These are phyloP conservation scores for Thunnus thynnus DNA, from an alignment of 2,113 vertebrate species.

Conservation along the genomic window DNA sequence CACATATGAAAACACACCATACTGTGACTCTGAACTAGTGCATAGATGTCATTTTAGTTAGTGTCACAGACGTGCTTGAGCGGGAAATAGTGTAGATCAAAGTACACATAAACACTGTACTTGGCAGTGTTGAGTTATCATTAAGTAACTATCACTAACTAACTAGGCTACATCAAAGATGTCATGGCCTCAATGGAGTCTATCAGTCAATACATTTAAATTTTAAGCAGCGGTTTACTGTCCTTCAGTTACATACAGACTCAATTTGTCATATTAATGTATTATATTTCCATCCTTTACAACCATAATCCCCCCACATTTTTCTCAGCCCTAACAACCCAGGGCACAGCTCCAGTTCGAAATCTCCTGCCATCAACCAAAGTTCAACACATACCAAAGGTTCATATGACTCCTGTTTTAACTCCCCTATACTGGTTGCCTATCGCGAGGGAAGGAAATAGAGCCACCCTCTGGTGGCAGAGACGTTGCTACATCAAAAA, in stretches of 20 bases:
- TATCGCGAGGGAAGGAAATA: background rate
- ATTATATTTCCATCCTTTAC: background rate
- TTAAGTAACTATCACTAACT: background rate
- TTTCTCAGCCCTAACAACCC: background rate
- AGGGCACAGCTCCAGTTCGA: background rate
- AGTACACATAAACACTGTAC: background rate
- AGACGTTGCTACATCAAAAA: background rate
- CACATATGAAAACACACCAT: slow-evolving; percentile 15
- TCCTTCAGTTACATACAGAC: background rate
- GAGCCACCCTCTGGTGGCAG: slow-evolving; percentile 4
- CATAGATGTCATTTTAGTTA: slow-evolving; percentile 4
- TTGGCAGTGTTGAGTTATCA: slow-evolving; percentile 13
- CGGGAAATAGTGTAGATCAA: background rate
- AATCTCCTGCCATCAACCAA: background rate
- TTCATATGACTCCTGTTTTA: slow-evolving; percentile 17
- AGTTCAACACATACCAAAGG: background rate
- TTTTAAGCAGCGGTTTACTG: background rate
- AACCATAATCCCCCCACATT: background rate
- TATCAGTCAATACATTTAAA: slow-evolving; percentile 8
- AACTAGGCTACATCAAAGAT: no score
- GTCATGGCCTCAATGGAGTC: background rate
- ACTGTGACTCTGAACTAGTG: slow-evolving; percentile 6
- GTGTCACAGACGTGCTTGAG: background rate
- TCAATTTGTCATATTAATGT: background rate
- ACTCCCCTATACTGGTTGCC: background rate